Evolutionary conservation across 2,113 vertebrate species (phyloP).

Genomic region (Clarias magur): DNA sequence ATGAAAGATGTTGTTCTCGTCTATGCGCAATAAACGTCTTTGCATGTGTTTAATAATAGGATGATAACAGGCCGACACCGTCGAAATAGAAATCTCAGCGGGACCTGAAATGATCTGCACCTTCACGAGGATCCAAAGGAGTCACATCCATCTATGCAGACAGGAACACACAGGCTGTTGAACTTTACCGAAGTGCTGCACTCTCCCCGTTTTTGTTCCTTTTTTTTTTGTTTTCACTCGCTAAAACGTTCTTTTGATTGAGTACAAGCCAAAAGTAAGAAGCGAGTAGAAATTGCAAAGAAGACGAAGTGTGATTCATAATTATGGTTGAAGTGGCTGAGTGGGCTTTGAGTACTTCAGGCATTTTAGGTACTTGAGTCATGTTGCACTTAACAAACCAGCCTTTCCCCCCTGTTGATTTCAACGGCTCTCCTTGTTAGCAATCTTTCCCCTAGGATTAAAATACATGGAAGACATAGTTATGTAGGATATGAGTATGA

Average conservation of each 20-base stretch:
- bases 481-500: background rate
- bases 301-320: conserved; percentile 7
- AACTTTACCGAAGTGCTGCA: background rate
- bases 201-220: background rate
- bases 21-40: background rate
- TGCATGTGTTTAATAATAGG: background rate
- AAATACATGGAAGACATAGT: background rate
- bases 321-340: conserved; percentile 5
- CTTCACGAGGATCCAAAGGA: background rate
- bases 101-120: background rate
- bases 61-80: background rate
- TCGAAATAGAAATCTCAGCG: background rate
- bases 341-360: conserved; percentile 17
- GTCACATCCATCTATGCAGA: background rate
- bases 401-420: background rate
- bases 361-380: conserved; percentile 13
- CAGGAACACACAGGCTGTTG: background rate
- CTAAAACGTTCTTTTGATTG: conserved; percentile 6
- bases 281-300: background rate
- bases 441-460: background rate
- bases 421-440: background rate
- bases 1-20: background rate
- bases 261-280: background rate
- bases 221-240: background rate
- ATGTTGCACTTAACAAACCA: conserved; percentile 11